These are phyloP conservation scores for Drosophila parabipectinata DNA, from an alignment of 1,140 invertebrate genomes.

Conservation along the genomic window DNA sequence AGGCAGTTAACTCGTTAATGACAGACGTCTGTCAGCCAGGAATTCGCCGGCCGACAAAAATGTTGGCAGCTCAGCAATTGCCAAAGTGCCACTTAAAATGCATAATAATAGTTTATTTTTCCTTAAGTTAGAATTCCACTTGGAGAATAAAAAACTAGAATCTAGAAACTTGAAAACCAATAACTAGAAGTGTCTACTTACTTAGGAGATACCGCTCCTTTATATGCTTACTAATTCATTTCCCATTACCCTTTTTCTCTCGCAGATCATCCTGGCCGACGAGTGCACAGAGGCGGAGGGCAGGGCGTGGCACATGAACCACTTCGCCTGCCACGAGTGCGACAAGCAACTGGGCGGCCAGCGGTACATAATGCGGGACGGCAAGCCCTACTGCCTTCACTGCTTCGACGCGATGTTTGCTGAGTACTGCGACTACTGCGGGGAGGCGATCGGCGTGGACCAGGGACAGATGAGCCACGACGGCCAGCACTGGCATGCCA, in stretches of 20 bases:
- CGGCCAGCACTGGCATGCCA: slow-evolving; percentile 99
- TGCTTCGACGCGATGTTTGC: slow-evolving; percentile 98
- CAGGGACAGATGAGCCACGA: slow-evolving; percentile 99
- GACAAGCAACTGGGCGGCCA: slow-evolving; percentile 97
- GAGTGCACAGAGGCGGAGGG: slow-evolving; percentile 99
- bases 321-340: slow-evolving; percentile 98
- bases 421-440: slow-evolving; percentile 98
- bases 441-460: slow-evolving; percentile 97
- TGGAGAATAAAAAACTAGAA: neutral
- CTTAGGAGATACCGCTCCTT: no score
- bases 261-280: slow-evolving; percentile 97
- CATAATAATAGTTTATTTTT: neutral
- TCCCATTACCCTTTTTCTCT: neutral
- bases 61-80: neutral
- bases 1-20: slow-evolving; percentile 1
- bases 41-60: neutral
- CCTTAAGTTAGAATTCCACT: neutral
- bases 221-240: neutral
- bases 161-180: no score
- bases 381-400: slow-evolving; percentile 95
- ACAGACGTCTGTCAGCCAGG: neutral
- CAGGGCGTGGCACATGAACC: slow-evolving; percentile 99
- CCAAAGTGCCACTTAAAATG: neutral
- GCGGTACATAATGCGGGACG: slow-evolving; percentile 98
- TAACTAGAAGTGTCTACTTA: no score